Evolutionary conservation across 2,797 vertebrate genomes (phyloP).

Genomic region (Crypturellus tataupa): DNA sequence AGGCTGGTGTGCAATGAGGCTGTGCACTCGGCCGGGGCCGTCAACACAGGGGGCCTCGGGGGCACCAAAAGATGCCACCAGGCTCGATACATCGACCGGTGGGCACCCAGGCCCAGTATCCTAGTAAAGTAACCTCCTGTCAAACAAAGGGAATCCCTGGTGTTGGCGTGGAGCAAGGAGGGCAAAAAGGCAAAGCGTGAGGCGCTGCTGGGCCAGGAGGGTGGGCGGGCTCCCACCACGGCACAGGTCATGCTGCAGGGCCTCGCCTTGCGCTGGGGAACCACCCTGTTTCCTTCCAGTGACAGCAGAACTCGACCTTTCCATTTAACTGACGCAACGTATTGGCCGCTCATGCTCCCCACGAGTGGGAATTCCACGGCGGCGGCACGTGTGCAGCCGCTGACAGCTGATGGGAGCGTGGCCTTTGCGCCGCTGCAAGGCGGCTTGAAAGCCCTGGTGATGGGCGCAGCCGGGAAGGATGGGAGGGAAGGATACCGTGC

Average conservation of each 20-base stretch:
- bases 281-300: slow-evolving; percentile 75
- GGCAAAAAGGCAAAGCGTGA: slow-evolving; percentile 24
- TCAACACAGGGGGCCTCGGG: too few species aligned
- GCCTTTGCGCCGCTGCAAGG: not conserved
- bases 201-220: too few species aligned
- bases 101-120: slow-evolving; percentile 33
- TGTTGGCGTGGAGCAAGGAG: not conserved
- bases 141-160: not conserved
- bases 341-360: slow-evolving; percentile 74
- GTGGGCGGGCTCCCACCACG: too few species aligned
- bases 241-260: too few species aligned
- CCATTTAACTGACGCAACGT: slow-evolving; percentile 82
- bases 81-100: not conserved
- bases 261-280: too few species aligned
- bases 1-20: too few species aligned
- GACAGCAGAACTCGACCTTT: slow-evolving; percentile 84
- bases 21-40: too few species aligned
- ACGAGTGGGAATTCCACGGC: slow-evolving; percentile 79
- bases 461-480: not conserved
- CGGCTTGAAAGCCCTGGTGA: not conserved
- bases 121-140: too few species aligned
- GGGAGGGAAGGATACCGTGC: not conserved
- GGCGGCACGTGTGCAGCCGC: slow-evolving; percentile 33
- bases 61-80: not conserved
- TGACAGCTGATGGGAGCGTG: not conserved